phyloP scores from a whole-genome alignment of 1,140 invertebrate species.

The Scaptomyza montana region DNA sequence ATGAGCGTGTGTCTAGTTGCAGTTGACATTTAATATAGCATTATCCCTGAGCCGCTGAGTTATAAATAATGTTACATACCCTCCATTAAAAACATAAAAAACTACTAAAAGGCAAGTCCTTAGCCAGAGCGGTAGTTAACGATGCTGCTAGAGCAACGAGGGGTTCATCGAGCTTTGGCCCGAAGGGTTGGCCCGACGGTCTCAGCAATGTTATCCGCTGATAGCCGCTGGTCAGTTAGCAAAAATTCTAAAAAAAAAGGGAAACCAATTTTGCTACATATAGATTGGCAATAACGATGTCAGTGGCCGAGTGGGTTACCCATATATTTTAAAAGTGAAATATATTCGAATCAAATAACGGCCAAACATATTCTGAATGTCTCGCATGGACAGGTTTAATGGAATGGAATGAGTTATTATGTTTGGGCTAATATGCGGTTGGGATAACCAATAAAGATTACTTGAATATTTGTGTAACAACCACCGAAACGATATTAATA shows the following conservation, averaged over 20 bases:
- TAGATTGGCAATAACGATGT: conserved; percentile 42
- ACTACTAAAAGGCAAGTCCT: conserved; percentile 31
- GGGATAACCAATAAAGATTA: conserved; percentile 39
- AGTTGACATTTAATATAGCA: conserved; percentile 81
- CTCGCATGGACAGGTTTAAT: conserved; percentile 24
- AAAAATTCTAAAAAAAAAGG: conserved; percentile 1
- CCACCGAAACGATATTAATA: not conserved
- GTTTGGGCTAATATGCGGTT: conserved; percentile 12
- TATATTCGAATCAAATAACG: conserved; percentile 33
- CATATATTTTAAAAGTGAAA: conserved; percentile 55
- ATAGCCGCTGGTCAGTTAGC: conserved; percentile 39
- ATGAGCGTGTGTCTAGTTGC: conserved; percentile 63
- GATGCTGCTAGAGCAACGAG: conserved; percentile 10
- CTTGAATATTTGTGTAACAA: conserved; percentile 1
- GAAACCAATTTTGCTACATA: conserved; percentile 48
- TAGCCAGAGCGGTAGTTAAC: conserved; percentile 44
- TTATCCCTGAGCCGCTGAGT: conserved; percentile 78
- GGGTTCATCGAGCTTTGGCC: conserved; percentile 15
- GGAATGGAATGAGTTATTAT: conserved; percentile 5
- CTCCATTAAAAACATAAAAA: conserved; percentile 76
- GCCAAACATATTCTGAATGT: conserved; percentile 63
- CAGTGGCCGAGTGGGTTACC: conserved; percentile 13
- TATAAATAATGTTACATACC: conserved; percentile 76
- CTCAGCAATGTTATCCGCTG: conserved; percentile 19
- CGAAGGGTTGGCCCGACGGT: conserved; percentile 6